These are phyloP conservation scores for Sebastes fasciatus DNA, from an alignment of 2,113 vertebrate genomes.

Conservation along the genomic window DNA sequence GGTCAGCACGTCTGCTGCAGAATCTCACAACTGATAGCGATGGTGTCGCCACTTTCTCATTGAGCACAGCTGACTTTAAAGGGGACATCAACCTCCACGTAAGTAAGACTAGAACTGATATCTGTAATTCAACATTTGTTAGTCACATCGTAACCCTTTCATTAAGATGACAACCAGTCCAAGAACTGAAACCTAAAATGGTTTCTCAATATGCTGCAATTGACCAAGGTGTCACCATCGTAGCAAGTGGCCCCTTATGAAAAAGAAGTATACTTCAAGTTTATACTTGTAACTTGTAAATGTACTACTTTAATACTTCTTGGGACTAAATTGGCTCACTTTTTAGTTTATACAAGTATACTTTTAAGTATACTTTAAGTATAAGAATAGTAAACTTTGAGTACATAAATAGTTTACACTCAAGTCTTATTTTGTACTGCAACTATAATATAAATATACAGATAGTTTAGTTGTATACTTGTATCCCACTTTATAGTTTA, in stretches of 20 bases:
- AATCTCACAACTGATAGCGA: slow-evolving; percentile 77
- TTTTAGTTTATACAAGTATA: no score
- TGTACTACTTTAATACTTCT: not conserved
- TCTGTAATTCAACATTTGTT: not conserved
- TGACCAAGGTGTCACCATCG: not conserved
- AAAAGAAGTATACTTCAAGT: not conserved
- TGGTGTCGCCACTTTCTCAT: slow-evolving; percentile 74
- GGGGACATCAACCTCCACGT: slow-evolving; percentile 53
- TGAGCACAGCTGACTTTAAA: slow-evolving; percentile 20
- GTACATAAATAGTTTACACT: no score
- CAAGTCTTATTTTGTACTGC: no score
- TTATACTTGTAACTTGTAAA: not conserved
- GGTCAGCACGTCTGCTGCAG: not conserved
- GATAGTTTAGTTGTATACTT: no score
- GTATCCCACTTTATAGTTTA: no score
- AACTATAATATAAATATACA: no score
- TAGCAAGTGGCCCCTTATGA: no score
- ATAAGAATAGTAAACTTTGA: no score
- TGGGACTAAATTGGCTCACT: not conserved
- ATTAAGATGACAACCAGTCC: not conserved
- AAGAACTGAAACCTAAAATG: not conserved
- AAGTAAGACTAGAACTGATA: slow-evolving; percentile 26
- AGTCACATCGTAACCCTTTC: no score
- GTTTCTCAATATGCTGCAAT: not conserved
- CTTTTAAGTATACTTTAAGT: no score